A percentile compares a stretch with the other conserved stretches of the same genome.
phyloP scores from a whole-genome alignment of 1,140 invertebrate species.

The Drosophila oshimai region DNA sequence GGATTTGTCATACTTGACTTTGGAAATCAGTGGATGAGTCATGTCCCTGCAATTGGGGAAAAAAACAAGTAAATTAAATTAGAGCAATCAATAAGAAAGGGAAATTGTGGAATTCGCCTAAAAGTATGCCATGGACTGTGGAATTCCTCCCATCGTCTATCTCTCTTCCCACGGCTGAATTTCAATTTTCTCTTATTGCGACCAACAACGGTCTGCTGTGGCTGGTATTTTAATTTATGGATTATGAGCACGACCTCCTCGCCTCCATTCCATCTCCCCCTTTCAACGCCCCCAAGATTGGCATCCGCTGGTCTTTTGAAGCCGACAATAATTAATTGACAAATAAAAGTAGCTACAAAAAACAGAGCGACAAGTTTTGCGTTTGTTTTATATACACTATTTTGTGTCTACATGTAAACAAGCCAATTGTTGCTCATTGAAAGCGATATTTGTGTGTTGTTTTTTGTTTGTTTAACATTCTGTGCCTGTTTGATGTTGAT shows the following conservation, averaged over 20 bases:
- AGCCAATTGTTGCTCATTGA: conserved; percentile 48
- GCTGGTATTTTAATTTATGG: conserved; percentile 62
- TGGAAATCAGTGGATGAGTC: conserved; percentile 55
- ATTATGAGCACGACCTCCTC: conserved; percentile 44
- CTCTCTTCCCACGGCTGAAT: background rate
- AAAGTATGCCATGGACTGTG: conserved; percentile 47
- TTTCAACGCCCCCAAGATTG: background rate
- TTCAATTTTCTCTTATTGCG: conserved; percentile 23
- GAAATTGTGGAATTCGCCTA: conserved; percentile 36
- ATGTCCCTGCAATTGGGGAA: conserved; percentile 19
- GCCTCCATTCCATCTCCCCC: background rate
- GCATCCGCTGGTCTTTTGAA: conserved; percentile 29
- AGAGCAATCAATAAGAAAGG: conserved; percentile 6
- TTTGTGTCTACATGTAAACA: conserved; percentile 35
- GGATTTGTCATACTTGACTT: conserved; percentile 60
- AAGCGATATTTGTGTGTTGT: conserved; percentile 25
- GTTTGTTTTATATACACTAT: conserved; percentile 18
- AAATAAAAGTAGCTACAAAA: conserved; percentile 33
- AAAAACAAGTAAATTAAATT: conserved; percentile 55
- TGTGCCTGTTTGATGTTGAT: conserved; percentile 28
- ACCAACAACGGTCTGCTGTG: conserved; percentile 32
- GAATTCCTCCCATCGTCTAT: background rate
- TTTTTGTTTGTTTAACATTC: background rate
- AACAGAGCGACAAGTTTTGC: background rate
- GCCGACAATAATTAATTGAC: conserved; percentile 52